phyloP scores from a whole-genome alignment of 2,113 vertebrate species.

The Gymnocephalus cernua region DNA sequence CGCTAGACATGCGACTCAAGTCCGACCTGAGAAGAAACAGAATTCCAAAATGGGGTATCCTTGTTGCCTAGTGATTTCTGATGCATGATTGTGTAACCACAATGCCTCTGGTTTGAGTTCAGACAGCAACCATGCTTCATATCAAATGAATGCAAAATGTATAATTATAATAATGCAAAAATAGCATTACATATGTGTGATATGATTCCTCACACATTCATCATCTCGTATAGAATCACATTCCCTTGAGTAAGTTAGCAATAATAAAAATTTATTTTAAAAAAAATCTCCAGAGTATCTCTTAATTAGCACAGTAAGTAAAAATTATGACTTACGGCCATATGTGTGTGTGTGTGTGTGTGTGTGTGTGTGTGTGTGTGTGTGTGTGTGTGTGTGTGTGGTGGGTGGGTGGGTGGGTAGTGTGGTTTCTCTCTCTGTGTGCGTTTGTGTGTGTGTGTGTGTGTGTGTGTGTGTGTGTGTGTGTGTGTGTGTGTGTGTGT shows the following conservation, averaged over 20 bases:
- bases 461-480: slow-evolving; percentile 19
- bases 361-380: slow-evolving; percentile 3
- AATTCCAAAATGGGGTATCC: slow-evolving; percentile 15
- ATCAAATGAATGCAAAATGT: neutral
- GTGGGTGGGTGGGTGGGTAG: too few species aligned
- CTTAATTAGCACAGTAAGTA: slow-evolving; percentile 45
- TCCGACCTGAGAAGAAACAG: slow-evolving; percentile 12
- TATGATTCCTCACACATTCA: neutral
- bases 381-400: neutral
- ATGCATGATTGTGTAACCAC: neutral
- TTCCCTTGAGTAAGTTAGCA: slow-evolving; percentile 30
- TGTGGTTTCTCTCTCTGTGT: too few species aligned
- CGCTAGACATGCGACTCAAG: neutral
- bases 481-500: neutral
- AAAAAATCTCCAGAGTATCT: slow-evolving; percentile 38
- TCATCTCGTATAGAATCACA: neutral
- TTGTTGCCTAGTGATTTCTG: neutral
- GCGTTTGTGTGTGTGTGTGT: neutral
- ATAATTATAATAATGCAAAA: neutral
- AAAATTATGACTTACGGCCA: slow-evolving; percentile 24
- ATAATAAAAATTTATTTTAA: slow-evolving; percentile 37
- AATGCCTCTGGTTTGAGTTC: slow-evolving; percentile 1
- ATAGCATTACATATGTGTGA: neutral
- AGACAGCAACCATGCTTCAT: neutral
- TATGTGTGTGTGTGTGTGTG: slow-evolving; percentile 4